A percentile compares a stretch with the other conserved stretches of the same genome.
Conservation (phyloP, 2,797 vertebrate genomes). For the Lemur catta region DNA sequence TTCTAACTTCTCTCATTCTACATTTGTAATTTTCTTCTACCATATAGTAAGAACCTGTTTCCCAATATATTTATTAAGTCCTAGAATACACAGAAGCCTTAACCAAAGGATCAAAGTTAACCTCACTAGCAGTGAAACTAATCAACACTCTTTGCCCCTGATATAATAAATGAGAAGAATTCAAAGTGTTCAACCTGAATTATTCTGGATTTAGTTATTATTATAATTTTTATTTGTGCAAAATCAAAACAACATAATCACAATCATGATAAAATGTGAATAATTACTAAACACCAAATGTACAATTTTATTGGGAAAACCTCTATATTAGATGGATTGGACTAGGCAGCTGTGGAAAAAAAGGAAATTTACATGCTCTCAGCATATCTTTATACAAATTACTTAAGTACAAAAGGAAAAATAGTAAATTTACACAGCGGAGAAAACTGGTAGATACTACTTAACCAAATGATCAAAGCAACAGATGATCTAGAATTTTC, state of each 20-base stretch:
- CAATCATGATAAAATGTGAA: neutral
- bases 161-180: neutral
- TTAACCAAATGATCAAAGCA: neutral
- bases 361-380: neutral
- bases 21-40: neutral
- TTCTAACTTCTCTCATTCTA: neutral
- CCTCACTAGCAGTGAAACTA: neutral
- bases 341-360: neutral
- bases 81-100: neutral
- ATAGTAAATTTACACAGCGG: neutral
- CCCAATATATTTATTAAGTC: neutral
- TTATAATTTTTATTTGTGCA: neutral
- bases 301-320: neutral
- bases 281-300: neutral
- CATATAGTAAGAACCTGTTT: neutral
- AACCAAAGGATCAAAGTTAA: neutral
- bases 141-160: neutral
- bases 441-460: neutral
- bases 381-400: neutral
- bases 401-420: neutral
- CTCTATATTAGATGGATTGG: neutral
- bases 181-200: neutral
- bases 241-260: neutral
- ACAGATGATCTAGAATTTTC: neutral
- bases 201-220: neutral